These are phyloP conservation scores for Drosophila gaucha DNA, from an alignment of 2,888 invertebrate genomes.

Conservation along the genomic window DNA sequence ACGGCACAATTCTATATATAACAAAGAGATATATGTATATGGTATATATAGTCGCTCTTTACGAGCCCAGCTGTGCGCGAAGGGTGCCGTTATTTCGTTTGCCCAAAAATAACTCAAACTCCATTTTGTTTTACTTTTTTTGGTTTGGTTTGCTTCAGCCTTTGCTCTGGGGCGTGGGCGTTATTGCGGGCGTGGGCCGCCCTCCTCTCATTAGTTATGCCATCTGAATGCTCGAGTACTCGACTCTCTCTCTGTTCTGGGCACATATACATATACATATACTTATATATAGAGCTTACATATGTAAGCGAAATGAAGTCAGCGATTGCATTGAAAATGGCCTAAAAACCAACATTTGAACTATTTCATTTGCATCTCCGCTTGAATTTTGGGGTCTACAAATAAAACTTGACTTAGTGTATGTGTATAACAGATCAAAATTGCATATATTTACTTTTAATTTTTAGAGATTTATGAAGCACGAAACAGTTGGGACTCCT, in stretches of 20 bases:
- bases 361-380: slow-evolving; percentile 10
- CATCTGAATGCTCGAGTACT: slow-evolving; percentile 6
- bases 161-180: slow-evolving; percentile 6
- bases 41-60: slow-evolving; percentile 40
- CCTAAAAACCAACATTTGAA: slow-evolving; percentile 62
- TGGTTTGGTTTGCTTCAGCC: slow-evolving; percentile 2
- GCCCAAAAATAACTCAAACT: slow-evolving; percentile 74
- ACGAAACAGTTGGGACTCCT: too few relatives aligned
- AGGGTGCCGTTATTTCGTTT: slow-evolving; percentile 82
- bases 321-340: slow-evolving; percentile 50
- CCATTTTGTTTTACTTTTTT: slow-evolving; percentile 57
- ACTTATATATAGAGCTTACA: too few relatives aligned
- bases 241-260: background rate
- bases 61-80: slow-evolving; percentile 47
- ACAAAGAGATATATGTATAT: slow-evolving; percentile 9
- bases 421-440: too few relatives aligned
- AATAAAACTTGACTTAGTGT: too few relatives aligned
- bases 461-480: too few relatives aligned
- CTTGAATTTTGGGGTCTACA: background rate
- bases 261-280: too few relatives aligned
- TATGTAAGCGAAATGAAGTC: slow-evolving; percentile 60
- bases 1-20: slow-evolving; percentile 25
- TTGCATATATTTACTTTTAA: too few relatives aligned
- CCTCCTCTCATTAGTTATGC: background rate
- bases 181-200: background rate